phyloP scores from a whole-genome alignment of 1,140 invertebrate species.

The Diorhabda carinulata region DNA sequence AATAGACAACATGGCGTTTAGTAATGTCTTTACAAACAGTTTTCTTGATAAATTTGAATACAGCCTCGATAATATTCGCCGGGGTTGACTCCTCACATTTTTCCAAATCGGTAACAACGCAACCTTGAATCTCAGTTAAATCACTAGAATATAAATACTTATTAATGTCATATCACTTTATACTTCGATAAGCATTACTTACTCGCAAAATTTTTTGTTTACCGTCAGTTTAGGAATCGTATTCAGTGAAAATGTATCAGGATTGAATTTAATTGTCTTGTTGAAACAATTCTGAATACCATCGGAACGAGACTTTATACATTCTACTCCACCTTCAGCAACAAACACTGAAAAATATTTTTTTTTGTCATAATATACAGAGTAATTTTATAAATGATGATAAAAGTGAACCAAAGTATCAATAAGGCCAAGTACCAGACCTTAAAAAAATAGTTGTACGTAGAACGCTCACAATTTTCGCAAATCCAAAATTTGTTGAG shows the following conservation, averaged over 20 bases:
- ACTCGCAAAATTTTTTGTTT: slow-evolving; percentile 39
- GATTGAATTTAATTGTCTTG: slow-evolving; percentile 31
- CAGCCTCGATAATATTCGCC: slow-evolving; percentile 71
- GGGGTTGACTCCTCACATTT: slow-evolving; percentile 68
- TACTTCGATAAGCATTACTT: slow-evolving; percentile 16
- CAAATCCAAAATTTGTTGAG: too few relatives aligned
- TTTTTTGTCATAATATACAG: too few relatives aligned
- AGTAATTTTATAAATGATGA: too few relatives aligned
- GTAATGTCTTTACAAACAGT: slow-evolving; percentile 22
- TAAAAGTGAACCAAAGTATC: too few relatives aligned
- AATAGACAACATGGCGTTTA: background rate
- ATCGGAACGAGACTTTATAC: slow-evolving; percentile 29
- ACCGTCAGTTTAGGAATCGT: slow-evolving; percentile 29
- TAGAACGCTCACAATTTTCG: too few relatives aligned
- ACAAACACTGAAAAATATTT: slow-evolving; percentile 39
- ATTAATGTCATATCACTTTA: background rate
- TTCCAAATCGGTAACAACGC: slow-evolving; percentile 63
- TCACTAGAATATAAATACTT: slow-evolving; percentile 49
- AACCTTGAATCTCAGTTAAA: slow-evolving; percentile 58
- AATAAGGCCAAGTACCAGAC: too few relatives aligned
- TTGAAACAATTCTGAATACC: slow-evolving; percentile 37
- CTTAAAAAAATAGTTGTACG: too few relatives aligned
- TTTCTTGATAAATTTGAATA: slow-evolving; percentile 61
- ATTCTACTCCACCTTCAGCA: slow-evolving; percentile 39
- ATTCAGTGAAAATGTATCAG: slow-evolving; percentile 16